Evolutionary conservation across 2,888 invertebrate species (phyloP).

Genomic region (Itoplectis maculator): DNA sequence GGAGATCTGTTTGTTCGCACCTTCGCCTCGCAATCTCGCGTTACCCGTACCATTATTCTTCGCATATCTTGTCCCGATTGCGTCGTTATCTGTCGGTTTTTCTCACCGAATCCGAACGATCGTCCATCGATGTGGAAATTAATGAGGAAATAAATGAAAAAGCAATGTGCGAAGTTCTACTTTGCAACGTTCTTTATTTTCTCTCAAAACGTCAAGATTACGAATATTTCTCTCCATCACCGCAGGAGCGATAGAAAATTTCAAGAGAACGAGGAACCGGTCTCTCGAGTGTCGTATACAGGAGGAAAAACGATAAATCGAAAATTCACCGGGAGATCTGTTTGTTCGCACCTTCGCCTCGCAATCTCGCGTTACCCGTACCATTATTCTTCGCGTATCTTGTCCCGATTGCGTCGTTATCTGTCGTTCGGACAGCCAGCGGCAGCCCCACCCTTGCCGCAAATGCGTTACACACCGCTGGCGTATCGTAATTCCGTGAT

Average conservation of each 20-base stretch:
- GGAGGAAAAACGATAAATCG: background rate
- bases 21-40: background rate
- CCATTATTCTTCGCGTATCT: slow-evolving; percentile 8
- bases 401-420: slow-evolving; percentile 5
- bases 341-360: slow-evolving; percentile 1
- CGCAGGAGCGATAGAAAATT: background rate
- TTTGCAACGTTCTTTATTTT: too few relatives aligned
- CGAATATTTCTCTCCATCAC: too few relatives aligned
- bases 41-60: background rate
- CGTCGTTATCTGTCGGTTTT: background rate
- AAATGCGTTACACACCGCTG: background rate
- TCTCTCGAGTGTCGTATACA: background rate
- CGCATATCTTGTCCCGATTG: slow-evolving; percentile 11
- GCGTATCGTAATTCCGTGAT: background rate
- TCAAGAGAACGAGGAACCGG: background rate
- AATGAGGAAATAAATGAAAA: too few relatives aligned
- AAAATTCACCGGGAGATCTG: background rate
- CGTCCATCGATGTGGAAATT: too few relatives aligned
- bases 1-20: slow-evolving; percentile 3
- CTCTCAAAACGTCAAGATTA: background rate
- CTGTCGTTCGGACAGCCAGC: slow-evolving; percentile 4
- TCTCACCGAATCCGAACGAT: too few relatives aligned
- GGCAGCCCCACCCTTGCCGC: slow-evolving; percentile 16
- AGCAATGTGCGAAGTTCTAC: too few relatives aligned
- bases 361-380: background rate